These are phyloP conservation scores for Callipepla squamata DNA, from an alignment of 2,113 vertebrate genomes.

Conservation along the genomic window DNA sequence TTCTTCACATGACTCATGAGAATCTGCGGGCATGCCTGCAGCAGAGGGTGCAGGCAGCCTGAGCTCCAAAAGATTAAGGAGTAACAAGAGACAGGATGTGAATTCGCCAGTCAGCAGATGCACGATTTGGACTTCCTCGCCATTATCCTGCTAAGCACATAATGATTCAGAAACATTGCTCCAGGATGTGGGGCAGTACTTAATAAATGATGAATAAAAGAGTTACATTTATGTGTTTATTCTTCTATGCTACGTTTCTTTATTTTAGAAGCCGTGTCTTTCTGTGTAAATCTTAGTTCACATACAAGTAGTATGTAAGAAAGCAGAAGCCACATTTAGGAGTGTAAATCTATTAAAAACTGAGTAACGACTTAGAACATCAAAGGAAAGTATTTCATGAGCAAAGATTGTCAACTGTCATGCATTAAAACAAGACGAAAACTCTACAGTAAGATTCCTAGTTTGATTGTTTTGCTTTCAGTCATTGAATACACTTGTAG, in stretches of 20 bases:
- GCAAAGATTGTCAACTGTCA: background rate
- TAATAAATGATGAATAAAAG: background rate
- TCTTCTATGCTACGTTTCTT: background rate
- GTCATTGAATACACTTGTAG: background rate
- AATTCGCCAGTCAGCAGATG: background rate
- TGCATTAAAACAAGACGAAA: background rate
- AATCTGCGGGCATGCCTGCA: background rate
- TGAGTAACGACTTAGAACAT: background rate
- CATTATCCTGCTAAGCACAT: background rate
- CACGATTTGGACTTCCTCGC: background rate
- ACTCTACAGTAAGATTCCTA: background rate
- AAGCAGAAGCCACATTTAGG: background rate
- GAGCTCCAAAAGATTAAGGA: background rate
- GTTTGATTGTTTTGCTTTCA: background rate
- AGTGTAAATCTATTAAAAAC: conserved; percentile 12
- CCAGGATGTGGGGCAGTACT: background rate
- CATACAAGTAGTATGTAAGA: background rate
- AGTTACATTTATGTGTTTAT: background rate
- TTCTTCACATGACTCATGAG: background rate
- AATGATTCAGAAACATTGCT: background rate
- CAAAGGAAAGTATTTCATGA: background rate
- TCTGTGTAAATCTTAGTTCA: background rate
- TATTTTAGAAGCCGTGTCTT: background rate
- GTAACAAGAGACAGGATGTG: background rate
- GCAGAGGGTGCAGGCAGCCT: background rate